Base-by-base conservation (phyloP, 2,888 invertebrate species). In the Eristalis intricaria region DNA sequence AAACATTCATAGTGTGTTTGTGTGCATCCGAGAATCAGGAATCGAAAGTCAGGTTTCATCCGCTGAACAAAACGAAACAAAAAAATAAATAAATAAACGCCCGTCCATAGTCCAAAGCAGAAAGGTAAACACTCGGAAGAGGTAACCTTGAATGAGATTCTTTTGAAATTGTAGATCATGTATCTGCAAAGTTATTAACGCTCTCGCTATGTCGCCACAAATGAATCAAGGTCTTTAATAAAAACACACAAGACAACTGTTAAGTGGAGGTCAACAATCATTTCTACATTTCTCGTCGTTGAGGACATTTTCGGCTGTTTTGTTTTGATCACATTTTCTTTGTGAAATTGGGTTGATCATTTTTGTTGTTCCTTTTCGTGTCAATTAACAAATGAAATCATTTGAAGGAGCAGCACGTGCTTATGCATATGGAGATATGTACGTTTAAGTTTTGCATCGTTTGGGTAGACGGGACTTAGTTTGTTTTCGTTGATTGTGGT, bases 101-200 rank as follows among this genome's bases (percentile, higher is more conserved):
- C 11, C 22, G 35, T 35, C 38, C 64, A 74, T 58, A 56, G 56
- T 26, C 19, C 8, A n/a, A 35, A 26, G 15, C 22, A 35, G 78
- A 78, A 58, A 84, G 69, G 43, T 60, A 82, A 76, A 64, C 26
- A 56, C 68, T 73, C 58, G 63, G 56, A 69, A 69, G 60, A 58
- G 56, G 11, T 50, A 78, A 74, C 85, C 85, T 86, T 86, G 85
- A 61, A 56, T 68, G 32, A 50, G 68, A 64, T 66, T 75, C 66
- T 79, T 82, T 86, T 82, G 82, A 82, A 86, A 82, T 83, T 82
- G 43, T 58, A 78, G 78, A 82, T 78, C 82, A 56, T 70, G 64
- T 61, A 70, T 68, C 73, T 73, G 56, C 58, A 40, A 15, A 70
- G 60, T 70, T 70, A 78, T 74, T 77, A 73, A 70, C 35, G 75